Evolutionary conservation across 2,797 vertebrate species (phyloP).

Genomic region (Florisuga fusca): DNA sequence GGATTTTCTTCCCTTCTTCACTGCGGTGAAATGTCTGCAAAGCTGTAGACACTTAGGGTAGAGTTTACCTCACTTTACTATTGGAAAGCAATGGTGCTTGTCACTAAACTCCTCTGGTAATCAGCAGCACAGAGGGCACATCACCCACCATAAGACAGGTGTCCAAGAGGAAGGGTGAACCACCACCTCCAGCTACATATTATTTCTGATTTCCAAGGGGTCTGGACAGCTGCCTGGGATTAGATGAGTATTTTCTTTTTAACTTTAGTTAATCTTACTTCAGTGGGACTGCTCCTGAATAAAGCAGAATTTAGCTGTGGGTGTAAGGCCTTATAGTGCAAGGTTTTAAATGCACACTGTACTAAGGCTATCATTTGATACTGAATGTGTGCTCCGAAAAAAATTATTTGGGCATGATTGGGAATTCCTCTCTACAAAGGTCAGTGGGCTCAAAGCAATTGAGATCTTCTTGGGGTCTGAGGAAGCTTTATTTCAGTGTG

Average conservation of each 20-base stretch:
- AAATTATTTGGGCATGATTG: neutral
- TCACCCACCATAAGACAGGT: rapidly evolving
- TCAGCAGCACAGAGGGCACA: neutral
- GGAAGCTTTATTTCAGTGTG: neutral
- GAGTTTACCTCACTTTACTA: neutral
- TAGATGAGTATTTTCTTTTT: neutral
- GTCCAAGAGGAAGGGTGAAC: neutral
- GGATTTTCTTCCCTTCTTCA: neutral
- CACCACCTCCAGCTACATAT: neutral
- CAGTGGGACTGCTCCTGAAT: neutral
- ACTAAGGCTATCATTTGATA: neutral
- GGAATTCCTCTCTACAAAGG: neutral
- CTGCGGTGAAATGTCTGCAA: neutral
- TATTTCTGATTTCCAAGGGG: neutral
- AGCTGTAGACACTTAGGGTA: neutral
- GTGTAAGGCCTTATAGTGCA: neutral
- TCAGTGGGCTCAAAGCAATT: neutral
- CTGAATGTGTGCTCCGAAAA: neutral
- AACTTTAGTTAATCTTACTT: neutral
- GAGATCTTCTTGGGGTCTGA: neutral
- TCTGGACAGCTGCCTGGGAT: neutral
- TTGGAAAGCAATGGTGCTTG: neutral
- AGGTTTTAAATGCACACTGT: neutral
- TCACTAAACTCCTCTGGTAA: neutral
- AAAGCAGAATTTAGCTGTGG: neutral